Conservation (phyloP, 1,140 invertebrate species). For the Ips nitidus region DNA sequence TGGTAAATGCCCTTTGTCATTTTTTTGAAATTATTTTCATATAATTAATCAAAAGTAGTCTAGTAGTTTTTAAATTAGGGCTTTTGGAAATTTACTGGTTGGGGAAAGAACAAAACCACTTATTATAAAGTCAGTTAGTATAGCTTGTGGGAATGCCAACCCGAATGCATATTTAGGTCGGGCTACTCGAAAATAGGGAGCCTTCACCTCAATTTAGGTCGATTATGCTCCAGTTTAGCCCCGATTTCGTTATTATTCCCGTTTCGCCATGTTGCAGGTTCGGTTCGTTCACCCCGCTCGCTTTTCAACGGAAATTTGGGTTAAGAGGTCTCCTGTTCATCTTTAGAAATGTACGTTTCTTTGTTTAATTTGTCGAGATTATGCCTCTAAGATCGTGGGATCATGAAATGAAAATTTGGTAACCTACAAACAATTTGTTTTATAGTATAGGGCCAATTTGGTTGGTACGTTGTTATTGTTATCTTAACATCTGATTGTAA, state of each 20-base stretch:
- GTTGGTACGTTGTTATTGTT: too few species aligned
- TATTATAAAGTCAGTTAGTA: too few species aligned
- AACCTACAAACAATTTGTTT: too few species aligned
- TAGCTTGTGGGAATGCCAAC: too few species aligned
- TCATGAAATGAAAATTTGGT: neutral
- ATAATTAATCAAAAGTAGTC: neutral
- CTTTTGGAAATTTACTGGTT: too few species aligned
- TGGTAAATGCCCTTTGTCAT: neutral
- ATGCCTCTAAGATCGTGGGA: neutral
- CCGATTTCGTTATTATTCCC: slow-evolving; percentile 21
- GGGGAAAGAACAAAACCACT: too few species aligned
- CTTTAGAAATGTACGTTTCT: slow-evolving; percentile 19
- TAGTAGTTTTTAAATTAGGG: neutral
- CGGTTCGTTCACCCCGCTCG: slow-evolving; percentile 26
- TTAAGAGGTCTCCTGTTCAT: slow-evolving; percentile 16
- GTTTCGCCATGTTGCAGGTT: neutral
- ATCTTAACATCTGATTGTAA: too few species aligned
- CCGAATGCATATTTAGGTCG: slow-evolving; percentile 5
- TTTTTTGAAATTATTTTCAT: neutral
- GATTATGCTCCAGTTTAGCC: slow-evolving; percentile 26
- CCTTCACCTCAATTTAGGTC: slow-evolving; percentile 16
- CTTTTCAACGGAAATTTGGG: slow-evolving; percentile 28
- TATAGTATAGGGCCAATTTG: too few species aligned
- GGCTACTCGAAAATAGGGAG: neutral
- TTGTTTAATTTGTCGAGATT: slow-evolving; percentile 14